Evolutionary conservation across 1,140 invertebrate genomes (phyloP).

Genomic region (Drosophila sulfurigaster): DNA sequence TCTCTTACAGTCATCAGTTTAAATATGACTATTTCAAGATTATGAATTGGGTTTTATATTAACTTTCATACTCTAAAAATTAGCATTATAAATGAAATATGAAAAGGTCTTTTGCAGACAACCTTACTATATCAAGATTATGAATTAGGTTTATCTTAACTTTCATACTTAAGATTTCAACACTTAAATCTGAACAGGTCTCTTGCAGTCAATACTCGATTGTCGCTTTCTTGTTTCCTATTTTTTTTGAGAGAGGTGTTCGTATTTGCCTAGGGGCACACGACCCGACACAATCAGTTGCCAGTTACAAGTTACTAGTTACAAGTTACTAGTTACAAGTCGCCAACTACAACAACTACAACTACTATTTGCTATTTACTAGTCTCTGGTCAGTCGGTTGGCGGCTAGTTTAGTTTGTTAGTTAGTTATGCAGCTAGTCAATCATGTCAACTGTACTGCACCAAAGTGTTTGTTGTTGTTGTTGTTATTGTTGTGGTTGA

Average conservation of each 20-base stretch:
- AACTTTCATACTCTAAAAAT: too few relatives aligned
- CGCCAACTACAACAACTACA: slow-evolving; percentile 1
- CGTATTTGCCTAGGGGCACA: slow-evolving; percentile 51
- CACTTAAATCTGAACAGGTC: too few relatives aligned
- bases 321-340: slow-evolving; percentile 23
- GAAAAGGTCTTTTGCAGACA: too few relatives aligned
- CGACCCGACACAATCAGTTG: slow-evolving; percentile 47
- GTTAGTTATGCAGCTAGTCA: slow-evolving; percentile 68
- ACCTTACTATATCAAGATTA: too few relatives aligned
- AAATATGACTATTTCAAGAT: too few relatives aligned
- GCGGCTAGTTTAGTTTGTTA: slow-evolving; percentile 28
- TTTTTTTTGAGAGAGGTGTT: slow-evolving; percentile 47
- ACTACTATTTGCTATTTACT: slow-evolving; percentile 1
- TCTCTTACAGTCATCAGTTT: too few relatives aligned
- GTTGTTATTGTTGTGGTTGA: background rate
- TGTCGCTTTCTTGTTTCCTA: background rate
- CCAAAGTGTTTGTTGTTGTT: slow-evolving; percentile 19
- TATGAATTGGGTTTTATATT: too few relatives aligned
- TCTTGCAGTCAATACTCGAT: background rate
- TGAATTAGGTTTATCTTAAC: too few relatives aligned
- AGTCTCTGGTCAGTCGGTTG: slow-evolving; percentile 7
- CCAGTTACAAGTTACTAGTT: slow-evolving; percentile 21
- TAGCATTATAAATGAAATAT: too few relatives aligned
- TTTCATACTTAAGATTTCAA: too few relatives aligned
- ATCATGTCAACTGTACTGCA: slow-evolving; percentile 78